Conservation (phyloP, 2,888 invertebrate genomes). For the Melitaea athalia region DNA sequence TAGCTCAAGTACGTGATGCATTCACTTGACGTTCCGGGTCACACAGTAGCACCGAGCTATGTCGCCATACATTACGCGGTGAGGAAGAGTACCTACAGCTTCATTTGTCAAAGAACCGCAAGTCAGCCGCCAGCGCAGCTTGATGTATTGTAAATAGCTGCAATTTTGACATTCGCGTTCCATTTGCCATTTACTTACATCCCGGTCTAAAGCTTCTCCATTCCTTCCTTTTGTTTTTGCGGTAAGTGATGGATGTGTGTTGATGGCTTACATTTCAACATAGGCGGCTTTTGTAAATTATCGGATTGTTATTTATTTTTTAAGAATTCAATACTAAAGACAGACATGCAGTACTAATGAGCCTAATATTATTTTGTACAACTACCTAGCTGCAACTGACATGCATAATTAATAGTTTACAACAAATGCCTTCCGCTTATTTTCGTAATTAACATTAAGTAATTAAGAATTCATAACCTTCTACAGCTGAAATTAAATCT, state of each 20-base stretch:
- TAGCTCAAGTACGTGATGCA: constrained; percentile 32
- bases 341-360: too few species aligned
- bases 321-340: too few species aligned
- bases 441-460: too few species aligned
- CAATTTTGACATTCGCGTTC: constrained; percentile 69
- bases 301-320: not conserved
- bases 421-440: too few species aligned
- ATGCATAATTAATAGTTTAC: too few species aligned
- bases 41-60: constrained; percentile 47
- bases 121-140: constrained; percentile 51
- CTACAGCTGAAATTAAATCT: not conserved
- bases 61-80: constrained; percentile 49
- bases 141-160: constrained; percentile 67
- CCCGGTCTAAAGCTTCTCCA: constrained; percentile 56
- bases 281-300: not conserved
- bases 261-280: constrained; percentile 38
- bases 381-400: too few species aligned
- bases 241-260: constrained; percentile 58
- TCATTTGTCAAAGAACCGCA: constrained; percentile 77
- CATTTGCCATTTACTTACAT: constrained; percentile 52
- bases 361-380: too few species aligned
- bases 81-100: constrained; percentile 53
- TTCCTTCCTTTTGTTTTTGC: constrained; percentile 60
- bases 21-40: constrained; percentile 49
- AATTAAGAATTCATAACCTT: too few species aligned